Evolutionary conservation across 2,888 invertebrate species (phyloP), one percentile per base, ranked within the genome.

Genomic region (Abrostola tripartita): DNA sequence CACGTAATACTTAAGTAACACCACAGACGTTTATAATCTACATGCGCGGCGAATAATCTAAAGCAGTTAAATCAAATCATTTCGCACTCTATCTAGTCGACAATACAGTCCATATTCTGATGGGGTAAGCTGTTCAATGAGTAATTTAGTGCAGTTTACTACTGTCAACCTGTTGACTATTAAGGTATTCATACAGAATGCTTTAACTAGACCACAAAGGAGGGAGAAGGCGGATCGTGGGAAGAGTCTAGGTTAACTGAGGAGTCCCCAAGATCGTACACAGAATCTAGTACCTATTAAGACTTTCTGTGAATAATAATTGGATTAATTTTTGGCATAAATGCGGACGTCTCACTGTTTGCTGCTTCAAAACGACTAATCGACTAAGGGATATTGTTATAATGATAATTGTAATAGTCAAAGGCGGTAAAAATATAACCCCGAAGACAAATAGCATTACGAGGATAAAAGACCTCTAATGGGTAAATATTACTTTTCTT

Each of bases 141-240:
- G 71, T 77, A 74, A 76, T 82, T 75, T 77, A 74, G 64, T 81
- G 78, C 81, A 79, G 61, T 73, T 61, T 65, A 68, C 60, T 64
- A 51, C 65, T 66, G 69, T 66, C 62, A 74, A 79, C 78, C 69
- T 71, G 66, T 60, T 68, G 73, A 56, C 73, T 78, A 77, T 74
- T 82, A 81, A 73, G 77, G 76, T 76, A 73, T 77, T 72, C 71
- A 65, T 65, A 55, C 52, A 55, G 68, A 71, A 78, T 74, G 61
- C 68, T 65, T 77, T 78, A 81, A 84, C 74, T 81, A 65, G 78
- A 69, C 52, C 68, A 86, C 82, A 84, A 86, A 83, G 72, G 74
- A 51, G 44, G 50, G 65, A 41, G 37, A 51, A 41, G 51, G 64
- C 24, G 24, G 24, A 2, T 24, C 4, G 24, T 47, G 24, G 24